Evolutionary conservation across 2,113 vertebrate species (phyloP), one percentile per base, ranked within the genome.

Genomic region (Otis tarda): DNA sequence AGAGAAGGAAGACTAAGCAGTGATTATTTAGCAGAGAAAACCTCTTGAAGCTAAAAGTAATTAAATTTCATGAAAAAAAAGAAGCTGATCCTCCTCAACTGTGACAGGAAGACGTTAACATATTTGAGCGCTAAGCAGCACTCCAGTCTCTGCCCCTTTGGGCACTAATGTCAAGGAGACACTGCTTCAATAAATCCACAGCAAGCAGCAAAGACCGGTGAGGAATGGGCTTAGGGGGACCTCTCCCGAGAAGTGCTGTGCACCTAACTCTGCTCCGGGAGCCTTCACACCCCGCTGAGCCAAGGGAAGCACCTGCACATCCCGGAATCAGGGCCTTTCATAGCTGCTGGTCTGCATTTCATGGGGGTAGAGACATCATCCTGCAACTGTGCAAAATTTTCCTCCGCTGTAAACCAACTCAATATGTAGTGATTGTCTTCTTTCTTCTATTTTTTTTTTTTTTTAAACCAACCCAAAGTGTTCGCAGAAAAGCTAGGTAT

Each of bases 401-500:
- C 56, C 41, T 39, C 56, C 22, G 0, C 64, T 52, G 49, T 60
- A 95, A 96, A 95, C 82, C 85, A 79, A 71, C 53, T 93, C 94
- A 91, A 73, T 11, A 24, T 57, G 84, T 56, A 90, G 91, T 80
- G 89, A 52, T 81, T 95, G 65, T 47, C 56, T 19, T 45, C 12
- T 60, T 68, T 47, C 60, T 18, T 41, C 49, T 13, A 43, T 43
- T 78, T 67, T 20, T 10, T 31, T 20, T 10, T 31, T 61, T 45
- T 60, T 93, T 67, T 33, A 82, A 96, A 94, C 69, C 67, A 86
- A 93, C 53, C 73, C 75, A 83, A 97, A 97, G 78, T 10, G 6
- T 97, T 97, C 43, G 30, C 92, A 94, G 96, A 94, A 97, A 96
- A 97, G 77, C 95, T 87, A 88, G 83, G 94, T 97, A 95, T 97